Conservation (phyloP, 1,140 invertebrate genomes). For the Diploscapter pachys region DNA sequence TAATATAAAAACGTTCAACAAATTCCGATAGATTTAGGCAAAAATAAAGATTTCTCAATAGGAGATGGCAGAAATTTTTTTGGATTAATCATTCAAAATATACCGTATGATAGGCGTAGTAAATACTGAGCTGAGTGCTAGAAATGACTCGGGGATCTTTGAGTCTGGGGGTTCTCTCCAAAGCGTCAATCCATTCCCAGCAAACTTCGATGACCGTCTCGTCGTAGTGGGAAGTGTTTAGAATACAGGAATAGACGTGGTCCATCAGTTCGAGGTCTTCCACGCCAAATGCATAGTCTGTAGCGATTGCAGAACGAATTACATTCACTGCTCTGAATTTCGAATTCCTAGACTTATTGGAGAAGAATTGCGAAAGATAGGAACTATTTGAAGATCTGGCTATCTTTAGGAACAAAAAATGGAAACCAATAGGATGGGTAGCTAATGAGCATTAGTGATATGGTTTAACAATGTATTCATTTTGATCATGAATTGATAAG, state of each 20-base stretch:
- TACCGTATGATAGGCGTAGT: constrained; percentile 35
- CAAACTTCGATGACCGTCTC: constrained; percentile 32
- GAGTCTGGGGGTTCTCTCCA: constrained; percentile 18
- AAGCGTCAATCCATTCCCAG: constrained; percentile 36
- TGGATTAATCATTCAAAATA: constrained; percentile 10
- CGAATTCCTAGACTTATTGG: background rate
- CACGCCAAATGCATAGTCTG: constrained; percentile 1
- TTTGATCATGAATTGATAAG: too few species aligned
- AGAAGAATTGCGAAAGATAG: background rate
- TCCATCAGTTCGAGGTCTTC: constrained; percentile 36
- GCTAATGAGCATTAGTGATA: too few species aligned
- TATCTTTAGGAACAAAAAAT: background rate
- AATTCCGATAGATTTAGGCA: background rate
- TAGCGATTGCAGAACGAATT: constrained; percentile 11
- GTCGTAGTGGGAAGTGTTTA: constrained; percentile 34
- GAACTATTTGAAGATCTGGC: background rate
- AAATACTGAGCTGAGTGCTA: constrained; percentile 28
- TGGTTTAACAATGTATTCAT: too few species aligned
- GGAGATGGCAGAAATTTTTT: background rate
- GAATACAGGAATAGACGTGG: constrained; percentile 35
- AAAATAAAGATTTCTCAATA: background rate
- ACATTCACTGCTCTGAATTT: constrained; percentile 20
- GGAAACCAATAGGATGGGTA: too few species aligned
- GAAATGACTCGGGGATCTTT: constrained; percentile 21
- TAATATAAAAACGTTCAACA: background rate